phyloP scores from a whole-genome alignment of 1,140 invertebrate genomes.

The Drosophila orena region DNA sequence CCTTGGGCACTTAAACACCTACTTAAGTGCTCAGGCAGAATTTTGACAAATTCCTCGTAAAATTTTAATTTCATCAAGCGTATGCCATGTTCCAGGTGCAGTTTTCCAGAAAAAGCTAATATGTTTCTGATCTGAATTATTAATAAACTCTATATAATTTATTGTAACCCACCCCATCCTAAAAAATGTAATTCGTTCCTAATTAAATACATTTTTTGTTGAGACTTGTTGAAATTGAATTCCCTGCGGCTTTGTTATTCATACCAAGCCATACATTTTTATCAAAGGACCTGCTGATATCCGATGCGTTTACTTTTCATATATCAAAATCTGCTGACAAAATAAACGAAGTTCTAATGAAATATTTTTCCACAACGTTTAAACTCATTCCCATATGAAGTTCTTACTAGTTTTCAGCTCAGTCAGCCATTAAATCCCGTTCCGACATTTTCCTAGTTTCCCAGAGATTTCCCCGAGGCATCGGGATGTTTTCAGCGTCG shows the following conservation, averaged over 20 bases:
- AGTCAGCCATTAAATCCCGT: not conserved
- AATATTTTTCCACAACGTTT: not conserved
- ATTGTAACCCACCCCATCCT: no score
- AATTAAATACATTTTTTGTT: no score
- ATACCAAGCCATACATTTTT: no score
- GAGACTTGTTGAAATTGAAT: not conserved
- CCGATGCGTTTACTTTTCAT: not conserved
- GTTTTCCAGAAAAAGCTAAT: not conserved
- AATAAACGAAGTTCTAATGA: not conserved
- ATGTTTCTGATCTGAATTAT: not conserved
- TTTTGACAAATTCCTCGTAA: conserved; percentile 15
- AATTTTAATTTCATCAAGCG: conserved; percentile 25
- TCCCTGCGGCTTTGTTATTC: not conserved
- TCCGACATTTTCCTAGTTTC: conserved; percentile 7
- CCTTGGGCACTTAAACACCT: conserved; percentile 41
- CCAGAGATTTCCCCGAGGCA: conserved; percentile 14
- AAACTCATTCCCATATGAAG: not conserved
- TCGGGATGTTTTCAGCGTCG: conserved; percentile 2
- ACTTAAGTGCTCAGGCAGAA: conserved; percentile 39
- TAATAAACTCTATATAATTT: not conserved
- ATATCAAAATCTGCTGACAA: not conserved
- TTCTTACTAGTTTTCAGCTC: not conserved
- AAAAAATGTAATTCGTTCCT: no score
- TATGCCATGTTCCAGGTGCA: not conserved
- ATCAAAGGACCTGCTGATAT: not conserved